Conservation (phyloP, 1,140 invertebrate species). For the Pemphigus obesinymphae region DNA sequence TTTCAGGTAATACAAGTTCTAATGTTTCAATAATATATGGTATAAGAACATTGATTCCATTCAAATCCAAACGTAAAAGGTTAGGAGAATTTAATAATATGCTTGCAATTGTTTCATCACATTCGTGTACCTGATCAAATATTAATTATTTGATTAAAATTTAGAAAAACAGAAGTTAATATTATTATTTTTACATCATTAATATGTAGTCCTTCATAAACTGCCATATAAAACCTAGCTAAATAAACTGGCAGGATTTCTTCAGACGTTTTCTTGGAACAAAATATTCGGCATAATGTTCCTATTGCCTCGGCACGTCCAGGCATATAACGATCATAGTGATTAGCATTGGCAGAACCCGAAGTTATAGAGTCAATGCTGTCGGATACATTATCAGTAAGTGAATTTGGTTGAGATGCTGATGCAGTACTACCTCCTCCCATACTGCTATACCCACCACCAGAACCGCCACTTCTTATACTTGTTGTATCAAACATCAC, state of each 20-base stretch:
- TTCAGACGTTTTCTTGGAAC: slow-evolving; percentile 92
- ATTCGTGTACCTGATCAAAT: slow-evolving; percentile 55
- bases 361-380: slow-evolving; percentile 42
- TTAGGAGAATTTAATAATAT: slow-evolving; percentile 76
- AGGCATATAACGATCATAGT: slow-evolving; percentile 65
- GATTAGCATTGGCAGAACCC: slow-evolving; percentile 35
- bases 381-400: slow-evolving; percentile 45
- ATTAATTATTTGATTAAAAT: neutral
- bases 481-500: slow-evolving; percentile 42
- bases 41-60: slow-evolving; percentile 85
- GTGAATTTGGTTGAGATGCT: slow-evolving; percentile 47
- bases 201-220: slow-evolving; percentile 79
- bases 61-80: slow-evolving; percentile 82
- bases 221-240: slow-evolving; percentile 86
- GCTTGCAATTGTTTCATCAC: slow-evolving; percentile 68
- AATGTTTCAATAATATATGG: slow-evolving; percentile 84
- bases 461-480: slow-evolving; percentile 33
- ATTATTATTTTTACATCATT: slow-evolving; percentile 52
- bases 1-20: slow-evolving; percentile 78
- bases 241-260: slow-evolving; percentile 91
- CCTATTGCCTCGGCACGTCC: slow-evolving; percentile 94
- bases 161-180: neutral
- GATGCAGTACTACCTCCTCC: slow-evolving; percentile 41
- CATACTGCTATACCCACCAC: slow-evolving; percentile 39
- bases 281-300: slow-evolving; percentile 90